Evolutionary conservation across 1,140 invertebrate genomes (phyloP).

Genomic region (Ruditapes philippinarum): DNA sequence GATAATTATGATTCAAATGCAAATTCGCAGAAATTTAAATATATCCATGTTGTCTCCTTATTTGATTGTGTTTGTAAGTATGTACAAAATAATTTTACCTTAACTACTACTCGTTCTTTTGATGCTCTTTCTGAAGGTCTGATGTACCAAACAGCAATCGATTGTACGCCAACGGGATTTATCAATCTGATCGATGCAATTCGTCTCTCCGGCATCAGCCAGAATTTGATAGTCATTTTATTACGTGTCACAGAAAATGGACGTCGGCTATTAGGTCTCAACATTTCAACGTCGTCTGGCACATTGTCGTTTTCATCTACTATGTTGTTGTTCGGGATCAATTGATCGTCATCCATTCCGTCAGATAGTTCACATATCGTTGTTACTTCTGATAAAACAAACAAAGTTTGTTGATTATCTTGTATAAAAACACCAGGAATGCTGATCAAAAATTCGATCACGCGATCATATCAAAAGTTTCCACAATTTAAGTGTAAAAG

Average conservation of each 20-base stretch:
- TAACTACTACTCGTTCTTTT: neutral
- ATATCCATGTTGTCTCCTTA: no score
- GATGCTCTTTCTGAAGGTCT: neutral
- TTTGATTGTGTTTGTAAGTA: no score
- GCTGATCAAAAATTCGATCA: no score
- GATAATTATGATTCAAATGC: no score
- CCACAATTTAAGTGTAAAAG: no score
- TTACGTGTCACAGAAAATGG: neutral
- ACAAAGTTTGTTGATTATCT: no score
- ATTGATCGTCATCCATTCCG: constrained; percentile 40
- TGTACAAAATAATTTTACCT: neutral
- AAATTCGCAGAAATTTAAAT: no score
- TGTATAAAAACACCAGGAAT: no score
- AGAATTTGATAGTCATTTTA: neutral
- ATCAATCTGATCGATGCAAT: constrained; percentile 13
- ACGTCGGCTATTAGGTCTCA: constrained; percentile 13
- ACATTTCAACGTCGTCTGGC: constrained; percentile 23
- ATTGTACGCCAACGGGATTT: neutral
- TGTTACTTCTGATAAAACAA: neutral
- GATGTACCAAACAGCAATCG: constrained; percentile 21
- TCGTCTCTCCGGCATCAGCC: constrained; percentile 33
- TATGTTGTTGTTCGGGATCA: constrained; percentile 33
- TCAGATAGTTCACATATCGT: neutral
- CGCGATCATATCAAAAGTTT: no score
- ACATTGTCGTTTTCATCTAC: neutral